Conservation (phyloP, 2,797 vertebrate genomes). For the Epinephelus awoara region DNA sequence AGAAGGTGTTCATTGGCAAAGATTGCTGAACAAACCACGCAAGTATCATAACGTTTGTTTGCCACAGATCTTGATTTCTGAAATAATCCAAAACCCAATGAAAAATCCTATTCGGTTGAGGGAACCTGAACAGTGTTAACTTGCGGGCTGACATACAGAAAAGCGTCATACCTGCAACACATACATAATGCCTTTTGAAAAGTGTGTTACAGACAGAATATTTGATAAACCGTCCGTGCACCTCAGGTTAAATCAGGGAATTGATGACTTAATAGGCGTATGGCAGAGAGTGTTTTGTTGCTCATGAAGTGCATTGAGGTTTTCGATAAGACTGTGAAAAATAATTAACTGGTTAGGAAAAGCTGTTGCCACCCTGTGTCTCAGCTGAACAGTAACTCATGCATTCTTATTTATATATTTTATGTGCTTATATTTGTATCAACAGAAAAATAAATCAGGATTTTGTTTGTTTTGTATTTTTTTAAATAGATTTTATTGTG, state of each 20-base stretch:
- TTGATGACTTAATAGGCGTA: background rate
- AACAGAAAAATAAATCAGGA: background rate
- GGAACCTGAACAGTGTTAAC: too few species aligned
- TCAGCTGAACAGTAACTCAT: background rate
- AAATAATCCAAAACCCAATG: too few species aligned
- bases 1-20: too few species aligned
- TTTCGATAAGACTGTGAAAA: background rate
- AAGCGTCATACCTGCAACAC: too few species aligned
- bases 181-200: too few species aligned
- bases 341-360: background rate
- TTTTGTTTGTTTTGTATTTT: background rate
- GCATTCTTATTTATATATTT: background rate
- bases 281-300: background rate
- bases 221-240: background rate
- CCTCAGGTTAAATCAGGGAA: background rate
- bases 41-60: too few species aligned
- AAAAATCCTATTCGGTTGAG: too few species aligned
- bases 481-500: background rate
- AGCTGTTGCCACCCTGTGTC: background rate
- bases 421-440: background rate
- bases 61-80: too few species aligned
- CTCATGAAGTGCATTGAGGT: background rate
- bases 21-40: too few species aligned
- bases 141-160: too few species aligned
- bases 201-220: background rate